These are phyloP conservation scores for Cassiopea xamachana DNA, from an alignment of 30 jellyfish, hydroid and myxozoan genomes.

Conservation along the genomic window DNA sequence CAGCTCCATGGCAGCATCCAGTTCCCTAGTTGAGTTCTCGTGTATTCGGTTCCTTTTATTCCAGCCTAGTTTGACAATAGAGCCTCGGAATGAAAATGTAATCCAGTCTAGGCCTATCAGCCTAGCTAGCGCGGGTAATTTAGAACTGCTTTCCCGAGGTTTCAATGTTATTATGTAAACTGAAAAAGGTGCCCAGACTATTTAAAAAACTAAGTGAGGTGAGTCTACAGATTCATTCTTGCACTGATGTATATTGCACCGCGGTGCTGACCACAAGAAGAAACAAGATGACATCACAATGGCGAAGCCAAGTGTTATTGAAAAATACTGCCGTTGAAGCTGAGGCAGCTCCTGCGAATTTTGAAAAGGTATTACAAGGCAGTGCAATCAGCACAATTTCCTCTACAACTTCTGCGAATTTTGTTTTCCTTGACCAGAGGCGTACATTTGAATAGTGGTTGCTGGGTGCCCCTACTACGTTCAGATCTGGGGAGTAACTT, in stretches of 20 bases:
- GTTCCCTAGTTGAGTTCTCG: too few relatives aligned
- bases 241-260: neutral
- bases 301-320: conserved; percentile 49
- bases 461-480: too few relatives aligned
- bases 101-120: too few relatives aligned
- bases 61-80: too few relatives aligned
- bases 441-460: too few relatives aligned
- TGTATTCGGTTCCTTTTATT: too few relatives aligned
- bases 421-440: too few relatives aligned
- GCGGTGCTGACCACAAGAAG: neutral
- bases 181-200: neutral
- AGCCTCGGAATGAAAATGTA: too few relatives aligned
- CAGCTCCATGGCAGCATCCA: too few relatives aligned
- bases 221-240: neutral
- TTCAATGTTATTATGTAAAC: neutral
- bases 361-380: conserved; percentile 48
- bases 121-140: too few relatives aligned
- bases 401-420: neutral
- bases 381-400: neutral
- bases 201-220: neutral
- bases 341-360: conserved; percentile 31
- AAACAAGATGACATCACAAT: conserved; percentile 32
- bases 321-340: conserved; percentile 5
- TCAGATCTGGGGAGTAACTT: too few relatives aligned
- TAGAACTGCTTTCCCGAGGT: too few relatives aligned